Conservation (phyloP, 2,113 vertebrate genomes). For the Girardinichthys multiradiatus region DNA sequence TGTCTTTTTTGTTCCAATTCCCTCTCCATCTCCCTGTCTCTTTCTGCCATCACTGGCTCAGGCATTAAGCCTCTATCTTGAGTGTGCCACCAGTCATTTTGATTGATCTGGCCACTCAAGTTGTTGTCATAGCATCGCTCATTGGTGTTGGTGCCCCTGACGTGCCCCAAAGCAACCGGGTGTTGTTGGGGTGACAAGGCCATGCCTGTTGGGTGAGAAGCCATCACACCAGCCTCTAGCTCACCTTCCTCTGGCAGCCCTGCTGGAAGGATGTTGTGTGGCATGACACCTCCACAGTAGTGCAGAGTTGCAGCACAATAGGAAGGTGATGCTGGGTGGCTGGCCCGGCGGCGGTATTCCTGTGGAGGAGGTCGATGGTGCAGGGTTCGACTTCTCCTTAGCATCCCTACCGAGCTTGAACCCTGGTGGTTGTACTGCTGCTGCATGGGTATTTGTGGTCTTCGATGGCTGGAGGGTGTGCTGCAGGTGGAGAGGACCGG, state of each 20-base stretch:
- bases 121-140: slow-evolving; percentile 59
- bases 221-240: slow-evolving; percentile 34
- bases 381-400: slow-evolving; percentile 79
- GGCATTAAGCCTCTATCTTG: slow-evolving; percentile 62
- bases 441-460: slow-evolving; percentile 54
- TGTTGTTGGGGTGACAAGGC: slow-evolving; percentile 62
- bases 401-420: slow-evolving; percentile 66
- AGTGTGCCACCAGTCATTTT: slow-evolving; percentile 63
- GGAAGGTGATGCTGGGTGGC: slow-evolving; percentile 79
- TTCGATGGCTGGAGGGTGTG: slow-evolving; percentile 78
- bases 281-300: slow-evolving; percentile 55
- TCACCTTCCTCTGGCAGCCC: slow-evolving; percentile 62
- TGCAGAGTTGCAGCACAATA: slow-evolving; percentile 76
- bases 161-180: slow-evolving; percentile 50
- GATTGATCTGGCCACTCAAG: slow-evolving; percentile 42
- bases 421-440: slow-evolving; percentile 59
- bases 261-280: slow-evolving; percentile 43
- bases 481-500: slow-evolving; percentile 77
- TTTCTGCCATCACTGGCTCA: slow-evolving; percentile 54
- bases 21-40: slow-evolving; percentile 57
- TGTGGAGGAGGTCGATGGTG: slow-evolving; percentile 74
- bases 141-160: slow-evolving; percentile 43
- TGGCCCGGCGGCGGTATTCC: slow-evolving; percentile 79
- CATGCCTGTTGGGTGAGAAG: slow-evolving; percentile 45
- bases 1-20: slow-evolving; percentile 55